Percentiles rank a stretch among this genome's conserved stretches.
Evolutionary conservation across 2,113 vertebrate species (phyloP).

Genomic region (Egretta garzetta): DNA sequence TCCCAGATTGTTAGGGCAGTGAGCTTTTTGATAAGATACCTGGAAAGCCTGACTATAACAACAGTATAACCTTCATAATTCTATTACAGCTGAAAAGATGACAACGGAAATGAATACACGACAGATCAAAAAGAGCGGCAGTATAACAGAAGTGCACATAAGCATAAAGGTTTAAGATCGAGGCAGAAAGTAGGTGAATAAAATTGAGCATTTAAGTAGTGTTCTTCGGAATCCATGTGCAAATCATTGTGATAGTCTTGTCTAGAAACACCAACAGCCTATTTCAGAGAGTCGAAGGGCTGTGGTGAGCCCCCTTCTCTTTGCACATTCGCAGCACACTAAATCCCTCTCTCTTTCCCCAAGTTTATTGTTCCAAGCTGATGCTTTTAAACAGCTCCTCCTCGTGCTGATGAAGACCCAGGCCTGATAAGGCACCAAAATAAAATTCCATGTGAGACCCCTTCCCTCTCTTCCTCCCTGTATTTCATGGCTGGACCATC

Average conservation of each 20-base stretch:
- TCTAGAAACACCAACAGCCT: fast-evolving
- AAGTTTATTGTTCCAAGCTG: neutral
- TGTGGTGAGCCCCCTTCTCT: neutral
- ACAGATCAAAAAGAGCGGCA: neutral
- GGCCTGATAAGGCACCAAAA: neutral
- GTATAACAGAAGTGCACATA: neutral
- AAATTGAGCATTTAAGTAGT: neutral
- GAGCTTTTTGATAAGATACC: conserved; percentile 3
- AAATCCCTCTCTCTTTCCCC: neutral
- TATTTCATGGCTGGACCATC: neutral
- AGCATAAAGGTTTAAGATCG: neutral
- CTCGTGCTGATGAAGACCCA: neutral
- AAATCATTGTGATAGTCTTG: neutral
- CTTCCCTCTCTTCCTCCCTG: neutral
- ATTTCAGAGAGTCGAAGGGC: neutral
- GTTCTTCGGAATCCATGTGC: neutral
- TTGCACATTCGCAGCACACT: fast-evolving
- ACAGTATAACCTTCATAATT: neutral
- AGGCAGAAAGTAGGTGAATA: neutral
- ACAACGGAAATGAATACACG: neutral
- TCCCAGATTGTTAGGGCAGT: neutral
- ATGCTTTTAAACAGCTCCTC: neutral
- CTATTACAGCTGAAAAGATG: neutral
- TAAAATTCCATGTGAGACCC: fast-evolving
- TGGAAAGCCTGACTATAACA: neutral